phyloP scores from a whole-genome alignment of 2,113 vertebrate genomes.

The Trematocara variabile region DNA sequence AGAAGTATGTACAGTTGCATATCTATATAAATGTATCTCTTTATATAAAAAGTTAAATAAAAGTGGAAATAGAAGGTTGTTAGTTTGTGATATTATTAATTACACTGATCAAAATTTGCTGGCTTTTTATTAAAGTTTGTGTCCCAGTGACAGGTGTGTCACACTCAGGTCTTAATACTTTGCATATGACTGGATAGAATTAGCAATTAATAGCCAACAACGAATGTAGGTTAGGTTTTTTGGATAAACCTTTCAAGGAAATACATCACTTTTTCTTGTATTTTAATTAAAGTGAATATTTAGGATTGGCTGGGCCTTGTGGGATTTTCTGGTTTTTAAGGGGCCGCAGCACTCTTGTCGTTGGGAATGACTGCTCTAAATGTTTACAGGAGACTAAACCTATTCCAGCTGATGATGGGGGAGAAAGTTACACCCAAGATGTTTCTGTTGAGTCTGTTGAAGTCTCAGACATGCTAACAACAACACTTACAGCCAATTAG shows the following conservation, averaged over 20 bases:
- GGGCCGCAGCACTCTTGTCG: not conserved
- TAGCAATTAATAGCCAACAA: not conserved
- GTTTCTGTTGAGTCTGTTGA: not conserved
- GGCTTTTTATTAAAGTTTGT: not conserved
- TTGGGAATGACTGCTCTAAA: not conserved
- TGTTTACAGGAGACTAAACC: not conserved
- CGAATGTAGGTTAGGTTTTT: not conserved
- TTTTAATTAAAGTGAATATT: not conserved
- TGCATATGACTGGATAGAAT: not conserved
- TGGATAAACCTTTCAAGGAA: not conserved
- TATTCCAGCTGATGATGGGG: not conserved
- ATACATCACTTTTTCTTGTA: accelerated
- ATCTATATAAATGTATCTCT: not conserved
- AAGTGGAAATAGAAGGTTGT: not conserved
- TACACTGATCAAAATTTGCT: not conserved
- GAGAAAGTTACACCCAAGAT: not conserved
- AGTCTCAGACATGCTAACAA: not conserved
- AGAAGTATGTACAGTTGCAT: not conserved
- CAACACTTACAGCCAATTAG: not conserved
- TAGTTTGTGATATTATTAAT: not conserved
- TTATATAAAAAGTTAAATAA: not conserved
- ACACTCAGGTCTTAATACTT: not conserved
- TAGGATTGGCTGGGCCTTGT: not conserved
- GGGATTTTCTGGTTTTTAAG: not conserved
- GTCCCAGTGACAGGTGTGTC: not conserved